A percentile compares a stretch with the other conserved stretches of the same genome.
Evolutionary conservation across 2,113 vertebrate genomes (phyloP).

Genomic region (Tachycineta bicolor): DNA sequence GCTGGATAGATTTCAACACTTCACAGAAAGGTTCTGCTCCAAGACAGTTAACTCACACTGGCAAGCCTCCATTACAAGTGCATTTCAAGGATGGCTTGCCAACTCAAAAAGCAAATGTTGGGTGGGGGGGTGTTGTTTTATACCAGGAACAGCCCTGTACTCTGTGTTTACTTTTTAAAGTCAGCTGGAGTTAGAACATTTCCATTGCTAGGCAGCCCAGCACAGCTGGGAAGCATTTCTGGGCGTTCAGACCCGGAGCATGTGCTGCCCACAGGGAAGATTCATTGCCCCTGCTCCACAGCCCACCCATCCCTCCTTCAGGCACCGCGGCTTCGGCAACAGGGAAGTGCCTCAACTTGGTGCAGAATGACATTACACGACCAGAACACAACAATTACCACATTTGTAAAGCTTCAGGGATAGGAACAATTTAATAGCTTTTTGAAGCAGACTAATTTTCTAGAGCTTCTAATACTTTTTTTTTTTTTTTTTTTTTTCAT

Average conservation of each 20-base stretch:
- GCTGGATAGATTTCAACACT: background rate
- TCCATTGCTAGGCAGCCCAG: slow-evolving; percentile 73
- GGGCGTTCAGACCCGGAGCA: slow-evolving; percentile 62
- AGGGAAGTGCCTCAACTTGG: slow-evolving; percentile 23
- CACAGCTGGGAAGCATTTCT: slow-evolving; percentile 65
- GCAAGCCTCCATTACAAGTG: background rate
- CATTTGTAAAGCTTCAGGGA: slow-evolving; percentile 73
- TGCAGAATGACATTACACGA: slow-evolving; percentile 61
- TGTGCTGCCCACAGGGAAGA: slow-evolving; percentile 65
- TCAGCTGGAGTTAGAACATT: slow-evolving; percentile 68
- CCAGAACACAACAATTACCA: slow-evolving; percentile 70
- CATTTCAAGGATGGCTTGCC: background rate
- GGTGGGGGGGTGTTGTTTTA: slow-evolving; percentile 1
- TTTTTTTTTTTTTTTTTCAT: slow-evolving; percentile 47
- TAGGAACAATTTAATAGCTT: slow-evolving; percentile 73
- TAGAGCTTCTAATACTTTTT: slow-evolving; percentile 45
- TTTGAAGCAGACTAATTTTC: slow-evolving; percentile 74
- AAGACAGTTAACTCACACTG: background rate
- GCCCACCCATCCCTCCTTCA: background rate
- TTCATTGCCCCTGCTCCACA: slow-evolving; percentile 38
- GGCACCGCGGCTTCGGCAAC: background rate
- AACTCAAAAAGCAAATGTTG: slow-evolving; percentile 20
- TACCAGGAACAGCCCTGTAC: slow-evolving; percentile 49
- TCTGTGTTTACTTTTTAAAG: slow-evolving; percentile 68
- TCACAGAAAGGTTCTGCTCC: background rate